Conservation (phyloP, 2,888 invertebrate genomes). For the Netelia melanura region DNA sequence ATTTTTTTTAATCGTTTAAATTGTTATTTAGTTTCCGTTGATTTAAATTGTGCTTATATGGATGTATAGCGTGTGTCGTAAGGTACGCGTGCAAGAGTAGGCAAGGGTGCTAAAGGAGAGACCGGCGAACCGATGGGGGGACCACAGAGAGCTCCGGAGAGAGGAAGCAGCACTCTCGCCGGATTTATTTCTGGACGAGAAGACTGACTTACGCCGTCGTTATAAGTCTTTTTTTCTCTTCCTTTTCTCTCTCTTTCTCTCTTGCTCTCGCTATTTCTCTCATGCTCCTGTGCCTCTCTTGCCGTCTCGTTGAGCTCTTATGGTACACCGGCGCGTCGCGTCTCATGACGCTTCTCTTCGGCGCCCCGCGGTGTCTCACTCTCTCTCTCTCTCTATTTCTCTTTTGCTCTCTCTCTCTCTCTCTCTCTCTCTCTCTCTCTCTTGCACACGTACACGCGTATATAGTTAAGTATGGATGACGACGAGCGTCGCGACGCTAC, state of each 20-base stretch:
- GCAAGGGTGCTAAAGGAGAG: slow-evolving; percentile 38
- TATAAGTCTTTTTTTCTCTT: slow-evolving; percentile 47
- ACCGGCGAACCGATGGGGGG: slow-evolving; percentile 58
- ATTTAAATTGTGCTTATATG: neutral
- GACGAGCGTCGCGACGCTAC: slow-evolving; percentile 54
- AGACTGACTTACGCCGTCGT: slow-evolving; percentile 67
- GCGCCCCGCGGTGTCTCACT: slow-evolving; percentile 33
- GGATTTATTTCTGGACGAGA: slow-evolving; percentile 77
- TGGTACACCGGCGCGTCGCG: slow-evolving; percentile 60
- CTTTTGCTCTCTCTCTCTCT: neutral
- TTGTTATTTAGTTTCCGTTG: neutral
- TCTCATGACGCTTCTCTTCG: slow-evolving; percentile 54
- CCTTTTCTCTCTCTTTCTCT: slow-evolving; percentile 37
- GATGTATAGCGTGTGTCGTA: slow-evolving; percentile 2
- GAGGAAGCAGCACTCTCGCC: slow-evolving; percentile 74
- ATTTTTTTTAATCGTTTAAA: neutral
- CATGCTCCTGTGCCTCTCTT: slow-evolving; percentile 7
- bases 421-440: neutral
- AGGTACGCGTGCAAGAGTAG: slow-evolving; percentile 15
- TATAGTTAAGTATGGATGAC: slow-evolving; percentile 34
- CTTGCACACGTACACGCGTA: slow-evolving; percentile 3
- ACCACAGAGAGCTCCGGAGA: slow-evolving; percentile 62
- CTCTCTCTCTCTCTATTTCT: neutral
- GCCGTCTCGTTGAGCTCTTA: slow-evolving; percentile 55
- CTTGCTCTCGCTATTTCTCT: slow-evolving; percentile 3